A percentile compares a stretch with the other conserved stretches of the same genome.
phyloP scores from a whole-genome alignment of 2,113 vertebrate genomes.

The Dissostichus mawsoni region DNA sequence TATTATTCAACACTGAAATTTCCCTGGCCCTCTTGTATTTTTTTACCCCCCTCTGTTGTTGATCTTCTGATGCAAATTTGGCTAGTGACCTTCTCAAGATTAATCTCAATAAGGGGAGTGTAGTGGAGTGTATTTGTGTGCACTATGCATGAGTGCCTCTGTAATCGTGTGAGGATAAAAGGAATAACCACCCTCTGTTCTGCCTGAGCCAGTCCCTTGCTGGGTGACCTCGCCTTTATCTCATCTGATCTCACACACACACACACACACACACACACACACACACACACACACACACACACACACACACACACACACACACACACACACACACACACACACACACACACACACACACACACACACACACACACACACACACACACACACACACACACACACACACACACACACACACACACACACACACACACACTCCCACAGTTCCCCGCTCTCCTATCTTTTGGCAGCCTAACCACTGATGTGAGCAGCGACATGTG shows the following conservation, averaged over 20 bases:
- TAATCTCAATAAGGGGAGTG: slow-evolving; percentile 53
- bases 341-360: slow-evolving; percentile 30
- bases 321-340: slow-evolving; percentile 16
- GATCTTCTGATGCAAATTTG: slow-evolving; percentile 60
- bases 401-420: slow-evolving; percentile 27
- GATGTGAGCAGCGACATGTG: slow-evolving; percentile 23
- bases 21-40: not conserved
- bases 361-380: not conserved
- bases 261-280: slow-evolving; percentile 12
- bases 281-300: slow-evolving; percentile 11
- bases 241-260: slow-evolving; percentile 46
- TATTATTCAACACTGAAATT: slow-evolving; percentile 35
- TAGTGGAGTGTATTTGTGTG: slow-evolving; percentile 44
- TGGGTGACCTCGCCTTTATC: slow-evolving; percentile 70
- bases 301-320: slow-evolving; percentile 22
- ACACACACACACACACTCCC: slow-evolving; percentile 9
- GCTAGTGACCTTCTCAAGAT: slow-evolving; percentile 61
- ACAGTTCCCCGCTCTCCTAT: slow-evolving; percentile 38
- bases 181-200: slow-evolving; percentile 59
- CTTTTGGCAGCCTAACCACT: slow-evolving; percentile 18
- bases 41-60: slow-evolving; percentile 11
- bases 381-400: slow-evolving; percentile 21
- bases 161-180: slow-evolving; percentile 66
- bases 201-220: slow-evolving; percentile 52
- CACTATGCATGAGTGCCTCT: slow-evolving; percentile 45